Evolutionary conservation across 2,888 invertebrate species (phyloP), one percentile per base, ranked within the genome.

Genomic region (Sabatieria punctata): DNA sequence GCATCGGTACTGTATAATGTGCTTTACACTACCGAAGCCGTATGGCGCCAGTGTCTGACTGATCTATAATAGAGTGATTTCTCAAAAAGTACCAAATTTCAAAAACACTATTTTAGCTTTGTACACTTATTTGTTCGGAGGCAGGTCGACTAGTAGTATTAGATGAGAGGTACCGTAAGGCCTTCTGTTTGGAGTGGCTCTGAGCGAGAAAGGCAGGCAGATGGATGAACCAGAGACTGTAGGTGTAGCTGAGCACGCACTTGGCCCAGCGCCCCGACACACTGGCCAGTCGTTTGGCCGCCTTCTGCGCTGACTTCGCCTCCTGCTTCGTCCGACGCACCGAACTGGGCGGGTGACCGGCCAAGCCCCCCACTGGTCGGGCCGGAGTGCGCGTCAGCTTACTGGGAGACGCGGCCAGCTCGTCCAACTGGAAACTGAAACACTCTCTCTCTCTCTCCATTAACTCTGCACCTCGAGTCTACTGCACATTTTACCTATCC

Each of bases 161-260:
- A n/a, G n/a, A n/a, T n/a, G n/a, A n/a, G n/a, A n/a, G n/a, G n/a
- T n/a, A n/a, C n/a, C n/a, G n/a, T n/a, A n/a, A n/a, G n/a, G n/a
- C 78, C 54, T 81, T 79, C 56, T 81, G 79, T 61, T 79, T 80
- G 51, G 82, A 81, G 1, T 77, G 60, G 33, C 70, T 64, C 23
- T 58, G 51, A 1, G 49, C 43, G 6, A 75, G 71, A 78, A 82
- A 68, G 43, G 91, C 84, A 22, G 97, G 95, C 54, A 99, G 73
- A 57, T 89, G 81, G 59, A 95, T 78, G 68, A 95, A 97, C 79
- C 97, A 95, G 24, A 99, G 74, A 33, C 93, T 75, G 63, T 69
- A 74, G 52, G 68, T 68, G 58, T 70, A 71, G 56, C 70, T 67
- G 33, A 73, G 60, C 3, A 69, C 51, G 37, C 63, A 64, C 47